Evolutionary conservation across 2,888 invertebrate genomes (phyloP).

Genomic region (Zaprionus bogoriensis): DNA sequence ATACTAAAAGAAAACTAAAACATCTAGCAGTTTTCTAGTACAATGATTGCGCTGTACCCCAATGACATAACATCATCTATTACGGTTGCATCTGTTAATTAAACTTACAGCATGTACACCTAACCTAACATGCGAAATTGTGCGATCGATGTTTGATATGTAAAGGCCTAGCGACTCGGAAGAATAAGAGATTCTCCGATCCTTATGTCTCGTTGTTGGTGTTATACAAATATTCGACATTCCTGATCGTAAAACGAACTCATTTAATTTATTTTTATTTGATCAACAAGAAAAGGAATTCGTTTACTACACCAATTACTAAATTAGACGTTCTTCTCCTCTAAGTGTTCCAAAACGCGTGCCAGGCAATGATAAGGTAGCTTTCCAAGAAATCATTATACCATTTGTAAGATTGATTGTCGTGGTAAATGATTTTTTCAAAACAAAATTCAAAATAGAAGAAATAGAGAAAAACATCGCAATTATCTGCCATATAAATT

Average conservation of each 20-base stretch:
- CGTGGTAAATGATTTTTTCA: no score
- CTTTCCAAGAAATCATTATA: constrained; percentile 49
- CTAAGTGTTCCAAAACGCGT: constrained; percentile 37
- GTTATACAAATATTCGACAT: neutral
- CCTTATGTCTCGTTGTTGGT: no score
- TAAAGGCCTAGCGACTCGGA: neutral
- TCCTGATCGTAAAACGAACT: neutral
- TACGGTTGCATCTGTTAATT: constrained; percentile 38
- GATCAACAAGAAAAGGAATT: neutral
- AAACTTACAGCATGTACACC: constrained; percentile 19
- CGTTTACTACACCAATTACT: constrained; percentile 8
- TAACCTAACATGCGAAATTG: neutral
- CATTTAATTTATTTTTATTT: neutral
- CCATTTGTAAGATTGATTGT: constrained; percentile 19
- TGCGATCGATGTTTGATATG: neutral
- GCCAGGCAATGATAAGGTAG: constrained; percentile 48
- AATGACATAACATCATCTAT: constrained; percentile 25
- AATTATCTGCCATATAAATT: constrained; percentile 52
- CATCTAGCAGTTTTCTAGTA: constrained; percentile 3
- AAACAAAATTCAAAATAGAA: constrained; percentile 19
- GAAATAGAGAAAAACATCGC: constrained; percentile 3
- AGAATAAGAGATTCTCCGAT: no score
- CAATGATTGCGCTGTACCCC: neutral
- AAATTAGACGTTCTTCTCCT: constrained; percentile 58
- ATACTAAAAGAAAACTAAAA: constrained; percentile 14